Evolutionary conservation across 2,888 invertebrate species (phyloP).

Genomic region (Smittia aterrima): DNA sequence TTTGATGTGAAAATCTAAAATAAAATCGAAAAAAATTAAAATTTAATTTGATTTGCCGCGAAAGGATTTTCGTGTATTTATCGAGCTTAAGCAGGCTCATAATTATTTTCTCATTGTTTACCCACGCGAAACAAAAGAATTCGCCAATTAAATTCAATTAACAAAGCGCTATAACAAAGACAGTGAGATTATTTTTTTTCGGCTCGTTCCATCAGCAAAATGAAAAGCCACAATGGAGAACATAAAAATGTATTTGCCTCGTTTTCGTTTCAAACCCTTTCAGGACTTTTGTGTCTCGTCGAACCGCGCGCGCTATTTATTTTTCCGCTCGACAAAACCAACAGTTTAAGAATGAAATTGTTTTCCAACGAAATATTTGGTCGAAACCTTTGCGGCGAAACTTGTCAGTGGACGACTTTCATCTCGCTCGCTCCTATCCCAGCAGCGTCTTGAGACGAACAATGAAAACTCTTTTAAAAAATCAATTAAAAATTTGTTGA

Average conservation of each 20-base stretch:
- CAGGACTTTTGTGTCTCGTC: background rate
- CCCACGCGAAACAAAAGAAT: background rate
- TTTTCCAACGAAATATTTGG: background rate
- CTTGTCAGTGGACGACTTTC: background rate
- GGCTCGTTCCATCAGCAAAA: background rate
- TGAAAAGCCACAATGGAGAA: slow-evolving; percentile 1
- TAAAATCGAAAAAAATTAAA: slow-evolving; percentile 46
- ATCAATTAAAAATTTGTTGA: slow-evolving; percentile 27
- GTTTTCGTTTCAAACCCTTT: background rate
- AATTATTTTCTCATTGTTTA: background rate
- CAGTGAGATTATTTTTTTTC: background rate
- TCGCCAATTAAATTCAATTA: slow-evolving; percentile 24
- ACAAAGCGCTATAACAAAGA: slow-evolving; percentile 6
- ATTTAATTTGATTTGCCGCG: background rate
- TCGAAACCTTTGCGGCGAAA: background rate
- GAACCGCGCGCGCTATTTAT: background rate
- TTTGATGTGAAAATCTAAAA: slow-evolving; percentile 95
- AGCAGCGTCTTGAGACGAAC: background rate
- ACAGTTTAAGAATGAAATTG: slow-evolving; percentile 1
- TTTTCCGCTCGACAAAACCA: background rate
- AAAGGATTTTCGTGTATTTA: slow-evolving; percentile 10
- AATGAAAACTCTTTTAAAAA: slow-evolving; percentile 25
- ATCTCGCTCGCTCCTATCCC: background rate
- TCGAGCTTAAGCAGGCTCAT: background rate
- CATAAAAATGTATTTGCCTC: slow-evolving; percentile 5